Base-by-base conservation (phyloP, 2,113 vertebrate genomes). In the Regulus satrapa region DNA sequence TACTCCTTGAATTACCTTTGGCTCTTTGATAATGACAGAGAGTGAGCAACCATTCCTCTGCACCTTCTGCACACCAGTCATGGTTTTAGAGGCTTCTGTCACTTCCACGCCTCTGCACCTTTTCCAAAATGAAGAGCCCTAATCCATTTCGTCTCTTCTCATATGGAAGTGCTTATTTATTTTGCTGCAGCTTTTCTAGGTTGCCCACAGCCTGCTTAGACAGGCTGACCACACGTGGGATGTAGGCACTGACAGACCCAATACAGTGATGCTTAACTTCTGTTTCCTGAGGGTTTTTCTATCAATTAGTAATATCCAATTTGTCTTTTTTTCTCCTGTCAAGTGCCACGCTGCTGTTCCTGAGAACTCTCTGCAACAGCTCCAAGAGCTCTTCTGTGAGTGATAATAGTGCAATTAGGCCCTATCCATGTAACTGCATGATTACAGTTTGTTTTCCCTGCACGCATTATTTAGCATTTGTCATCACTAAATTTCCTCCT, bases 381-480 rank as follows among this genome's bases (percentile, higher is more conserved):
- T 92, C 78, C 88, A 71, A 93, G 86, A 86, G 89, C 76, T 80
- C 86, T 94, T 95, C 55, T 73, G 54, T 83, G 63, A 77, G 68
- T 73, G 91, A 64, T 79, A 92, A 92, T 75, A 49, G 75, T 41
- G 85, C 75, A 96, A 94, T 93, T 94, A 96, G 51, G 34, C 72
- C 72, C 86, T 48, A 92, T 88, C 67, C 75, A 36, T 76, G 85
- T 52, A 92, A 96, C 91, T 83, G 58, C 58, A 85, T 85, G 88
- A 95, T 88, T 94, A 92, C 56, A 78, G 74, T 90, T 90, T 28
- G 3, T 85, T 95, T 88, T 92, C 48, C 85, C 48, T 75, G 78
- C 71, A 36, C 75, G 38, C n/a, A 28, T 83, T 88, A 85, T 79
- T 94, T 92, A 79, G 81, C 75, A 62, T 85, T 92, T 85, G 58